These are phyloP conservation scores for Orchesellides sinensis DNA, from an alignment of 2,888 invertebrate genomes.

Conservation along the genomic window DNA sequence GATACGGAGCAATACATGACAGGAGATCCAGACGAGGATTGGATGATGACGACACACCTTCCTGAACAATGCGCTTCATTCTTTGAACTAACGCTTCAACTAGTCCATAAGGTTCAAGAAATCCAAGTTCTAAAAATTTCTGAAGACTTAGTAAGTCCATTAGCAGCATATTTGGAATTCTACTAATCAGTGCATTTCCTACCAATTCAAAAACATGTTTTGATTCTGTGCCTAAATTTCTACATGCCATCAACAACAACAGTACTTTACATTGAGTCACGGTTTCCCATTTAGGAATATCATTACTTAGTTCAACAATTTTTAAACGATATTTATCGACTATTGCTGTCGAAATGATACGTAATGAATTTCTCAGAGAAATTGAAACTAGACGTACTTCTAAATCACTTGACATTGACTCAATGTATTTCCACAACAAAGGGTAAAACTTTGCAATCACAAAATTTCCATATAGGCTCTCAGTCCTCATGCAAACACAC, in stretches of 20 bases:
- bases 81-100: constrained; percentile 56
- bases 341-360: constrained; percentile 20
- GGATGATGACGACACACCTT: constrained; percentile 39
- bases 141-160: constrained; percentile 68
- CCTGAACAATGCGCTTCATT: constrained; percentile 62
- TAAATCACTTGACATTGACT: constrained; percentile 60
- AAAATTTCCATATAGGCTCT: constrained; percentile 54
- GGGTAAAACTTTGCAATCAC: constrained; percentile 62
- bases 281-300: constrained; percentile 35
- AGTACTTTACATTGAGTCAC: constrained; percentile 67
- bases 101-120: constrained; percentile 60
- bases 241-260: constrained; percentile 32
- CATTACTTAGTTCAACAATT: constrained; percentile 31
- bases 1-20: constrained; percentile 51
- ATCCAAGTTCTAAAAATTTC: constrained; percentile 52
- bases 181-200: constrained; percentile 46
- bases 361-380: constrained; percentile 43
- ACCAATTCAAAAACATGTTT: constrained; percentile 35
- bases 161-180: constrained; percentile 46
- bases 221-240: constrained; percentile 20
- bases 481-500: constrained; percentile 52
- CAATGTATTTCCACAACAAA: constrained; percentile 28
- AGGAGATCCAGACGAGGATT: constrained; percentile 64
- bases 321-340: constrained; percentile 38
- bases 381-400: constrained; percentile 65